phyloP scores from a whole-genome alignment of 1,140 invertebrate species.

The Yoshiicerus persimilis region DNA sequence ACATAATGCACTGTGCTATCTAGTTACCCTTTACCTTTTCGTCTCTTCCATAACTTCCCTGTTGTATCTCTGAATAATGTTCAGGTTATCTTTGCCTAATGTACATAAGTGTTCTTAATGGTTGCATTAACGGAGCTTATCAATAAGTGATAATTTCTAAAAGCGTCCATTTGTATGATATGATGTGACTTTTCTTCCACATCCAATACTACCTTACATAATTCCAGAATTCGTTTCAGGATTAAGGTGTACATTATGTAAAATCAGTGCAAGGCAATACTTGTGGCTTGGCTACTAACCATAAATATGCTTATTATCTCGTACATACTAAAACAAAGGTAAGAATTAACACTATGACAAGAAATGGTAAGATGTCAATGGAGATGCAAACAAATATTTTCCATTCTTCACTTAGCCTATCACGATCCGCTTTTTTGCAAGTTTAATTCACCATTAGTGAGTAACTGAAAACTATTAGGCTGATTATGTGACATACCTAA shows the following conservation, averaged over 20 bases:
- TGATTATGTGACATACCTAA: neutral
- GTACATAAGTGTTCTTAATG: conserved; percentile 2
- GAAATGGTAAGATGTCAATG: neutral
- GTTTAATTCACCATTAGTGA: neutral
- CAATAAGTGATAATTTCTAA: conserved; percentile 12
- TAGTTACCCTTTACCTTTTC: neutral
- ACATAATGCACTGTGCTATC: neutral
- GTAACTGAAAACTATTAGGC: neutral
- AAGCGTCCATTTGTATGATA: conserved; percentile 7
- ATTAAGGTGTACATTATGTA: neutral
- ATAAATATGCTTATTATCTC: too few relatives aligned
- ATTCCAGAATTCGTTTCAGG: neutral
- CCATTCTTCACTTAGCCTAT: neutral
- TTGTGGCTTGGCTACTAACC: neutral
- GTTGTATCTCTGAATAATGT: neutral
- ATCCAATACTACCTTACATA: neutral
- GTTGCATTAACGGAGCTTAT: neutral
- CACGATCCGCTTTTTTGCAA: neutral
- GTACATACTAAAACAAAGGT: neutral
- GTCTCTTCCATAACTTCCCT: neutral
- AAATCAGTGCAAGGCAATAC: neutral
- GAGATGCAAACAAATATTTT: neutral
- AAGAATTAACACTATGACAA: neutral
- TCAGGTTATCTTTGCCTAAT: neutral
- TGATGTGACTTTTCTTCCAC: neutral